These are phyloP conservation scores for Chaetodon trifasciatus DNA, from an alignment of 2,797 vertebrate species.

Conservation along the genomic window DNA sequence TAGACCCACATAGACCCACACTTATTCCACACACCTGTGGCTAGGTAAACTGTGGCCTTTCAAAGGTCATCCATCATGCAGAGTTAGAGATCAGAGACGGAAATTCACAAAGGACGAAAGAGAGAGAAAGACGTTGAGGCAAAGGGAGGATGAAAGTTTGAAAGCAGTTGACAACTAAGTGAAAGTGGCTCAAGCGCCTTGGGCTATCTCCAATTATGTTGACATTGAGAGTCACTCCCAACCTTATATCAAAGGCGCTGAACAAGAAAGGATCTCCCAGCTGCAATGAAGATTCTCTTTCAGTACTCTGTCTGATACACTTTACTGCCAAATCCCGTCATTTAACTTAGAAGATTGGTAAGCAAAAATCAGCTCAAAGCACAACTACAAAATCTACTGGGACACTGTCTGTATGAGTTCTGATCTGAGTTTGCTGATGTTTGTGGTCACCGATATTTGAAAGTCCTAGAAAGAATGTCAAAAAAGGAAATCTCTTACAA, in stretches of 20 bases:
- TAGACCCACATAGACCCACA: constrained; percentile 33
- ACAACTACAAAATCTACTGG: constrained; percentile 12
- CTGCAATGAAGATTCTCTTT: constrained; percentile 28
- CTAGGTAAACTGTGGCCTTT: constrained; percentile 53
- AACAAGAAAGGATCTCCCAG: constrained; percentile 46
- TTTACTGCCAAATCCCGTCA: constrained; percentile 10
- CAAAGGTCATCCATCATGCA: constrained; percentile 54
- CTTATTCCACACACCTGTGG: constrained; percentile 62
- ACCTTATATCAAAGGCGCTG: constrained; percentile 41
- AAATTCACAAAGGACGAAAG: neutral
- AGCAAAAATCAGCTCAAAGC: constrained; percentile 44
- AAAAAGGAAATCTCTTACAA: neutral
- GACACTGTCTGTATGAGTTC: constrained; percentile 6
- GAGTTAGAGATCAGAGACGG: constrained; percentile 27
- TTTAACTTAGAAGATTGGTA: constrained; percentile 26
- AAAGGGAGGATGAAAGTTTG: constrained; percentile 44
- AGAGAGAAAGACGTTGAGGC: constrained; percentile 13
- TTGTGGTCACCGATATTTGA: neutral
- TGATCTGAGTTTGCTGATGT: constrained; percentile 8
- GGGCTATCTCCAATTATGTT: constrained; percentile 50
- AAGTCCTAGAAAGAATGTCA: neutral
- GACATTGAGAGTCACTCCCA: constrained; percentile 51
- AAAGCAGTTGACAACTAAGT: constrained; percentile 44
- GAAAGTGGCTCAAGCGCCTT: constrained; percentile 42
- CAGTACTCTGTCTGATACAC: constrained; percentile 28